A percentile compares a stretch with the other conserved stretches of the same genome.
phyloP scores from a whole-genome alignment of 2,888 invertebrate genomes.

The Maniola hyperantus region DNA sequence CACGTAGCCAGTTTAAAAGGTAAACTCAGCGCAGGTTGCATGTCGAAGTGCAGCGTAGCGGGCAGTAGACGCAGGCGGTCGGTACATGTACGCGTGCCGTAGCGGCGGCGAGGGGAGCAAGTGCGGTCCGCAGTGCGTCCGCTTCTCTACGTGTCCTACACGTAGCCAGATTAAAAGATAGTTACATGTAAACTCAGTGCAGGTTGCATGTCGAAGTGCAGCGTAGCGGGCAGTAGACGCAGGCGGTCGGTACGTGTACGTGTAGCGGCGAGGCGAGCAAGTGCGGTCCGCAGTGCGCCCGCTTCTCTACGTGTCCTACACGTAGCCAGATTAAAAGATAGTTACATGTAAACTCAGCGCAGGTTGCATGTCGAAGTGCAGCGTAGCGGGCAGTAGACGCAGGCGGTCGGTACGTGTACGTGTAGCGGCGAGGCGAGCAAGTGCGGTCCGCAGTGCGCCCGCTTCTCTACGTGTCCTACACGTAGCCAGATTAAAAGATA shows the following conservation, averaged over 20 bases:
- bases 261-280: constrained; percentile 61
- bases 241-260: constrained; percentile 56
- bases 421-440: constrained; percentile 62
- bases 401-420: constrained; percentile 55
- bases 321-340: no score
- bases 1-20: constrained; percentile 87
- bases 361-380: constrained; percentile 88
- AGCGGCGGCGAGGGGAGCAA: constrained; percentile 63
- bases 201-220: constrained; percentile 88
- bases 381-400: constrained; percentile 81
- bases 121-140: constrained; percentile 60
- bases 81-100: constrained; percentile 54
- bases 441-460: constrained; percentile 60
- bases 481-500: constrained; percentile 59
- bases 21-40: constrained; percentile 87
- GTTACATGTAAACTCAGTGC: constrained; percentile 85
- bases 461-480: constrained; percentile 65
- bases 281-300: constrained; percentile 60
- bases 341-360: constrained; percentile 85
- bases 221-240: constrained; percentile 81
- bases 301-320: constrained; percentile 69
- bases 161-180: constrained; percentile 85
- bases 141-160: constrained; percentile 69
- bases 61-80: constrained; percentile 68
- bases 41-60: constrained; percentile 86